Evolutionary conservation across 2,888 invertebrate species (phyloP), one percentile per base, ranked within the genome.

Genomic region (Rhamphomyia laevipes): DNA sequence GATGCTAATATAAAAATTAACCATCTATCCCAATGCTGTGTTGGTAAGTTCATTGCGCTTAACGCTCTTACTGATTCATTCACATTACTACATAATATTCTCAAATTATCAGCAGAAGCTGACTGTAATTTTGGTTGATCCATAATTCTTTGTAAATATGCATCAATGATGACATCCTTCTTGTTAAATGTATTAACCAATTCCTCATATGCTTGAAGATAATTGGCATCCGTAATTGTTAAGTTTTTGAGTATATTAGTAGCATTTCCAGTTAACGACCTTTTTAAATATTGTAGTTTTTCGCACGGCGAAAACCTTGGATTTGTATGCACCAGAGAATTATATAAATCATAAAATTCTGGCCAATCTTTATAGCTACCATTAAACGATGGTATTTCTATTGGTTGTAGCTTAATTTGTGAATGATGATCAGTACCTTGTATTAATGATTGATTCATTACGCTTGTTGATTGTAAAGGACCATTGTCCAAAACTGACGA

Each of bases 81-180:
- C 1, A 38, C 2, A 17, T 38, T 38, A 38, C 38, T 38, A 10
- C 38, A 38, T 7, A 38, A 9, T 38, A 7, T 17, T 38, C 38
- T 17, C 17, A 38, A 17, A 12, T 10, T n/a, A 4, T 38, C 38
- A 5, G 38, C 17, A 17, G 38, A 38, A 17, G 38, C 7, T 4
- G 11, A 3, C 4, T 38, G 5, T 38, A 38, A 2, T 7, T 38
- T 38, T 17, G 4, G 46, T 37, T 51, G 51, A 27, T 47, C 49
- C 13, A 49, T 47, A 15, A 49, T 33, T 6, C 44, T 51, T 23
- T 49, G 46, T 15, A 48, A 41, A 7, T 51, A 46, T 1, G 51
- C 31, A 2, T 46, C 42, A 23, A 48, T 37, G 12, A 48, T 51
- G 31, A 51, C 46, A 7, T 49, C 43, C 1, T 27, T 44, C 27